phyloP scores from a whole-genome alignment of 30 jellyfish, hydroid and myxozoan genomes.

The Turritopsis dohrnii region DNA sequence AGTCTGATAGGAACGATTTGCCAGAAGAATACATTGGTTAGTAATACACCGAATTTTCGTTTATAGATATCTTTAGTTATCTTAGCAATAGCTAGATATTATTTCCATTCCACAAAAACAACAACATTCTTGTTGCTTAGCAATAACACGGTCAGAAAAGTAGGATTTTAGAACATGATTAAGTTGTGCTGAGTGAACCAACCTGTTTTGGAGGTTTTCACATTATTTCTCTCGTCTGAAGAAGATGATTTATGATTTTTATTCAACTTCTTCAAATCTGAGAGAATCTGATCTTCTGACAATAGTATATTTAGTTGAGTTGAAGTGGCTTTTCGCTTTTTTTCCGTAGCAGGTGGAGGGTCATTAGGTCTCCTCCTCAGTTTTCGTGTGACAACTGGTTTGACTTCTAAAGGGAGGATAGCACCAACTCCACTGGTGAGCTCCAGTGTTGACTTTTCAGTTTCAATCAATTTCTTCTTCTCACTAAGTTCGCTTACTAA shows the following conservation, averaged over 20 bases:
- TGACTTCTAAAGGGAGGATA: slow-evolving; percentile 65
- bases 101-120: too few species aligned
- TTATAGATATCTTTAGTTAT: too few species aligned
- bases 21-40: too few species aligned
- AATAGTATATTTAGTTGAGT: slow-evolving; percentile 67
- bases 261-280: slow-evolving; percentile 75
- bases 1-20: too few species aligned
- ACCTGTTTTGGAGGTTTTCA: not conserved
- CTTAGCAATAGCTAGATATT: too few species aligned
- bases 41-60: too few species aligned
- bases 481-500: slow-evolving; percentile 67
- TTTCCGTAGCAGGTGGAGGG: slow-evolving; percentile 97
- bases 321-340: slow-evolving; percentile 58
- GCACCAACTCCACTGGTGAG: slow-evolving; percentile 73
- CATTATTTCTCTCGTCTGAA: not conserved
- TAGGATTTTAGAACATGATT: too few species aligned
- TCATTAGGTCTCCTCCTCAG: slow-evolving; percentile 86
- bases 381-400: slow-evolving; percentile 86
- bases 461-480: slow-evolving; percentile 79
- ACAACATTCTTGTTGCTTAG: too few species aligned
- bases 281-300: slow-evolving; percentile 69
- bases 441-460: slow-evolving; percentile 84
- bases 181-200: not conserved
- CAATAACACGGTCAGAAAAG: too few species aligned
- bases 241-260: slow-evolving; percentile 44